Percentiles rank a stretch among this genome's conserved stretches.
Conservation (phyloP, 2,888 invertebrate species). For the Microchrysa polita region DNA sequence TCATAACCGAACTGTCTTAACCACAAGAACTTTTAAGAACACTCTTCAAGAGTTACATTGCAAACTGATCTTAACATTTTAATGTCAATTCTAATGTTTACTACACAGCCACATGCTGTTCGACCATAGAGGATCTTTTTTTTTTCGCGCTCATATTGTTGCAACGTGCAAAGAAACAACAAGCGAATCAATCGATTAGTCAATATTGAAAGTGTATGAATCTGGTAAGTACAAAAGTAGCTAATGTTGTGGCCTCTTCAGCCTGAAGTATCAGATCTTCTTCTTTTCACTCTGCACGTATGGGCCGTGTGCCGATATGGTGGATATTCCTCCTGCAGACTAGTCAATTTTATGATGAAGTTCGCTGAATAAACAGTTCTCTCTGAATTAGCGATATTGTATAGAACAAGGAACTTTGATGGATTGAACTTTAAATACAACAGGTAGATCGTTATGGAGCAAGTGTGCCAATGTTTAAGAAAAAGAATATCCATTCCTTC, state of each 20-base stretch:
- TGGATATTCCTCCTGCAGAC: slow-evolving; percentile 1
- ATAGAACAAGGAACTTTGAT: slow-evolving; percentile 30
- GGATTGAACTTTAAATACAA: slow-evolving; percentile 16
- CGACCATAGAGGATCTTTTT: neutral
- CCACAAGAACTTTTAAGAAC: neutral
- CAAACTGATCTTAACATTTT: slow-evolving; percentile 11
- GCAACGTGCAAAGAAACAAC: neutral
- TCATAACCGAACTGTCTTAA: neutral
- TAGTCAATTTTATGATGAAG: slow-evolving; percentile 34
- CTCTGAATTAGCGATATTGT: slow-evolving; percentile 22
- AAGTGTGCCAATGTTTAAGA: neutral
- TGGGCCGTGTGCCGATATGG: neutral
- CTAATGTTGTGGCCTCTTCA: slow-evolving; percentile 22
- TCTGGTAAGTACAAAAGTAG: neutral
- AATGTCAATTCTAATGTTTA: neutral
- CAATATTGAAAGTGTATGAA: slow-evolving; percentile 7
- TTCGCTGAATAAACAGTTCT: slow-evolving; percentile 30
- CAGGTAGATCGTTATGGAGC: slow-evolving; percentile 13
- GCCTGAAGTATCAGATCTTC: neutral
- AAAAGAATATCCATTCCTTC: slow-evolving; percentile 9
- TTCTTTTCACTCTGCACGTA: neutral
- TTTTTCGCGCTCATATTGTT: neutral
- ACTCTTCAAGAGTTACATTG: neutral
- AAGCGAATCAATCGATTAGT: slow-evolving; percentile 8
- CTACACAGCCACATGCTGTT: neutral